Conservation (phyloP, 2,888 invertebrate species). For the Margaritifera margaritifera region DNA sequence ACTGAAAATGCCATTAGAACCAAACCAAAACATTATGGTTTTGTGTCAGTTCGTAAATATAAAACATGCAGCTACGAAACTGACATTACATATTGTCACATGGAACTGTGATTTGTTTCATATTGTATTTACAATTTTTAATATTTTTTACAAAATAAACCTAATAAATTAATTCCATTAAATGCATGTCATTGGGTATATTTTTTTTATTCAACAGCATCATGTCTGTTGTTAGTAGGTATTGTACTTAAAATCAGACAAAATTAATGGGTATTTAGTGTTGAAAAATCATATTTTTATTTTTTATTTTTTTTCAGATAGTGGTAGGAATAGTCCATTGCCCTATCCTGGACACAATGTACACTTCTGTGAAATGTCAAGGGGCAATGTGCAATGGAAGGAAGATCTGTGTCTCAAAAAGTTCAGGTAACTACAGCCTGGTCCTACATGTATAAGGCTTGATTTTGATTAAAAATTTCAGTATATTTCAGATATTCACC, state of each 20-base stretch:
- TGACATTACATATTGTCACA: too few relatives aligned
- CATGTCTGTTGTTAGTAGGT: neutral
- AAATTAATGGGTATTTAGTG: neutral
- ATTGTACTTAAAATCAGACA: neutral
- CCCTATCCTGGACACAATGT: constrained; percentile 89
- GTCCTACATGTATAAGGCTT: neutral
- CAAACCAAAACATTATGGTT: too few relatives aligned
- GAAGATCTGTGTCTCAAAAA: constrained; percentile 50
- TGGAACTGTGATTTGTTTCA: too few relatives aligned
- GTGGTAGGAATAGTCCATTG: constrained; percentile 90
- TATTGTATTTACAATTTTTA: too few relatives aligned
- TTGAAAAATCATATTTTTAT: neutral
- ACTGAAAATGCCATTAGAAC: too few relatives aligned
- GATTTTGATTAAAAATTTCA: neutral
- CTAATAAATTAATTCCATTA: neutral
- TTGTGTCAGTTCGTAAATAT: too few relatives aligned
- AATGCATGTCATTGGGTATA: neutral
- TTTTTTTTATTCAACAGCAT: neutral
- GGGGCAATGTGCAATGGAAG: constrained; percentile 91
- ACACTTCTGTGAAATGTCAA: constrained; percentile 86
- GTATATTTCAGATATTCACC: too few relatives aligned
- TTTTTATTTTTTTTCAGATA: constrained; percentile 56
- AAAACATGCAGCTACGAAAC: too few relatives aligned
- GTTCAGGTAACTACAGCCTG: constrained; percentile 35
- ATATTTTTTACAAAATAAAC: neutral